Conservation (phyloP, 2,113 vertebrate genomes). For the Lutjanus erythropterus region DNA sequence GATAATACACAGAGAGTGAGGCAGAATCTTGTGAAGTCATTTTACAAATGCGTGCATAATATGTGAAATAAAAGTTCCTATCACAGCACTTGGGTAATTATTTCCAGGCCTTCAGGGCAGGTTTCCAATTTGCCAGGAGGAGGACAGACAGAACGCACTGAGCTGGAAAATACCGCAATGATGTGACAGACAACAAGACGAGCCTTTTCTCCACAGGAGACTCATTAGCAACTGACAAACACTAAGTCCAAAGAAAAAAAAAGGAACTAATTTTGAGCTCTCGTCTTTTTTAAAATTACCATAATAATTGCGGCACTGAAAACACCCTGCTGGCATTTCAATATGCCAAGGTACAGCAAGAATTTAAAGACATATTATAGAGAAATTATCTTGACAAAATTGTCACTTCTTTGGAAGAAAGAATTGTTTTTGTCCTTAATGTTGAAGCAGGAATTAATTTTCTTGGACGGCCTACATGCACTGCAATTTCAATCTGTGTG, state of each 20-base stretch:
- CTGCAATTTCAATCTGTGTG: neutral
- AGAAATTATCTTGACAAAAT: neutral
- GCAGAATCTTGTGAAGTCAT: neutral
- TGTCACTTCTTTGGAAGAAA: neutral
- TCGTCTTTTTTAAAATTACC: neutral
- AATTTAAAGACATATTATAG: neutral
- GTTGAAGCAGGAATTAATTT: neutral
- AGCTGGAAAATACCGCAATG: neutral
- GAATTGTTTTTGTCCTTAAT: neutral
- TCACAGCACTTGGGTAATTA: slow-evolving; percentile 1
- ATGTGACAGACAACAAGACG: neutral
- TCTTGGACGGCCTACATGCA: neutral
- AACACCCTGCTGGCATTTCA: slow-evolving; percentile 1
- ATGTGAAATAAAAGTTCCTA: neutral
- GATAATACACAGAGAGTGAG: neutral
- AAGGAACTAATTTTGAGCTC: neutral
- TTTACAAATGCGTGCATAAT: neutral
- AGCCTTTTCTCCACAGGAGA: neutral
- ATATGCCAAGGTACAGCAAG: neutral
- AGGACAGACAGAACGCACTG: neutral
- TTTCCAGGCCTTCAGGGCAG: slow-evolving; percentile 1
- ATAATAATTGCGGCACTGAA: slow-evolving; percentile 5
- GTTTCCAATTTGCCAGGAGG: slow-evolving; percentile 9
- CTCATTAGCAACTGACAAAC: neutral
- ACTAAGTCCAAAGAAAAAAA: neutral